Conservation (phyloP, 53 echinoderm and acorn worm genomes). For the Echinarachnius parma region DNA sequence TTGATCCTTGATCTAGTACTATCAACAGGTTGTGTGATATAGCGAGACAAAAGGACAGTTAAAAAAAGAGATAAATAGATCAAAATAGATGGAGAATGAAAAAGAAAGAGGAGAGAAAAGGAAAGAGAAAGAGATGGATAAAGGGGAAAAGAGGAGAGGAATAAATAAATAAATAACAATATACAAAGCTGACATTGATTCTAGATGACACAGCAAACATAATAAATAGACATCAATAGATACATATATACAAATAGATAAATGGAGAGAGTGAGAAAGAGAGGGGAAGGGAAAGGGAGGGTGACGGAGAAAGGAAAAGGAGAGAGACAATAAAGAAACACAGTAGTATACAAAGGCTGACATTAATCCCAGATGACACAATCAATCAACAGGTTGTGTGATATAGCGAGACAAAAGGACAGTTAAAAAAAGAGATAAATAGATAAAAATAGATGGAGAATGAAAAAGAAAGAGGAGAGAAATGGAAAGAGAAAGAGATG, state of each 20-base stretch:
- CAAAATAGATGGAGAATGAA: not conserved
- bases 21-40: too few relatives aligned
- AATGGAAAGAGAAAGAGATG: too few relatives aligned
- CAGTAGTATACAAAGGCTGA: too few relatives aligned
- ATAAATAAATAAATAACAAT: not conserved
- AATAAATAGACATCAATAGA: not conserved
- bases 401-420: too few relatives aligned
- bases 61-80: not conserved
- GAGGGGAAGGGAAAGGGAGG: not conserved
- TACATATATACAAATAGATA: not conserved
- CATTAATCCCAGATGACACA: too few relatives aligned
- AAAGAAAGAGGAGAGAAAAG: not conserved
- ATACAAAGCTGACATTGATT: not conserved
- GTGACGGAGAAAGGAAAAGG: too few relatives aligned
- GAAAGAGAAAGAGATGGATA: not conserved
- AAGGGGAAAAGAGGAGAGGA: not conserved
- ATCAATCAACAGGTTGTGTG: too few relatives aligned
- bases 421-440: too few relatives aligned
- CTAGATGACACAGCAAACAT: not conserved
- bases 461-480: too few relatives aligned
- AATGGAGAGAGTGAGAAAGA: slow-evolving; percentile 1
- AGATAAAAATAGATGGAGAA: too few relatives aligned
- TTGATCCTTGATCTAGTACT: too few relatives aligned
- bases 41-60: not conserved
- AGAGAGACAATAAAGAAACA: too few relatives aligned